Evolutionary conservation across 1,140 invertebrate species (phyloP).

Genomic region (Trinorchestia longiramus): DNA sequence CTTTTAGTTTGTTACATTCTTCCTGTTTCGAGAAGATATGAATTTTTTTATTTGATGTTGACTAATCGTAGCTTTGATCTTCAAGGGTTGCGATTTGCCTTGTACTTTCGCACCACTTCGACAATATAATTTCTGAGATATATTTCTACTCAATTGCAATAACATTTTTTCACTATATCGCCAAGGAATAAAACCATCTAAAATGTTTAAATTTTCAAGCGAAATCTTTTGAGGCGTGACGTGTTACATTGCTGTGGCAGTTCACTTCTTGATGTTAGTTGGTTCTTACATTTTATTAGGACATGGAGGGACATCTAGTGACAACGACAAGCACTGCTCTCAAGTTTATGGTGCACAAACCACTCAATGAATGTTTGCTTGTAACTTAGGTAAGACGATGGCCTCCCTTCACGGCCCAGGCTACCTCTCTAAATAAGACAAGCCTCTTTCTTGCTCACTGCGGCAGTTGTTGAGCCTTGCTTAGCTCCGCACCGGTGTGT

Average conservation of each 20-base stretch:
- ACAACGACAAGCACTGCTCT: neutral
- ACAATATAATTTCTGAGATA: neutral
- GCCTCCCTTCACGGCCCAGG: neutral
- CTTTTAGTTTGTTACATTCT: no score
- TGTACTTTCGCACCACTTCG: neutral
- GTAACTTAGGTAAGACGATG: neutral
- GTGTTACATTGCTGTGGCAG: neutral
- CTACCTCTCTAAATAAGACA: neutral
- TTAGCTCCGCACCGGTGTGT: no score
- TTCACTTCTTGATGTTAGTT: neutral
- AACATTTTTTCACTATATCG: neutral
- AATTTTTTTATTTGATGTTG: no score
- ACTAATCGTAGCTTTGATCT: neutral
- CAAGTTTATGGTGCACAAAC: conserved; percentile 6
- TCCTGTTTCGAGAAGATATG: no score
- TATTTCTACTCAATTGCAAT: neutral
- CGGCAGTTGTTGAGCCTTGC: neutral
- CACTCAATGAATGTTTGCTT: neutral
- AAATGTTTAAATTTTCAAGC: neutral
- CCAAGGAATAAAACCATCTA: neutral
- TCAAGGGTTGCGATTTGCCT: neutral
- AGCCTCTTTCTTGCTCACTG: neutral
- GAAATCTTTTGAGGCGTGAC: neutral
- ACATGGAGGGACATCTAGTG: neutral
- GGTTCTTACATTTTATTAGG: neutral